Evolutionary conservation across 2,888 invertebrate species (phyloP), one percentile per base, ranked within the genome.

Genomic region (Malthinus flaveolus): DNA sequence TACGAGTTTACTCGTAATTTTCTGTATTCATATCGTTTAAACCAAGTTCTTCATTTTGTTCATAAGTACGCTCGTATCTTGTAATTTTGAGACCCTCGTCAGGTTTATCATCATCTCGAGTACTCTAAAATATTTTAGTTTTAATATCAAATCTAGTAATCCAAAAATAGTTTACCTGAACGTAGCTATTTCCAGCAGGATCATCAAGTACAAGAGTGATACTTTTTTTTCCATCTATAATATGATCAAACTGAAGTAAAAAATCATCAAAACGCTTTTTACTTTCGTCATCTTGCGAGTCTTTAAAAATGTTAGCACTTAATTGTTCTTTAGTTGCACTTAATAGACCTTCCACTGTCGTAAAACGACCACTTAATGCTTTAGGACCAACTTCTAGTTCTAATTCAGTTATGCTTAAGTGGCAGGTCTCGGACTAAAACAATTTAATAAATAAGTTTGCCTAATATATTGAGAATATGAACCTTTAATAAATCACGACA

Each of bases 131-230:
- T 15, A 49, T n/a, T 49, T 12, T 3, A n/a, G 2, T 23, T 2
- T 23, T 7, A 35, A 8, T 12, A 49, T 8, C 36, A 1, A 34
- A 35, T n/a, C 13, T 36, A 10, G 11, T n/a, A 9, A 11, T 32
- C 12, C 2, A 8, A 36, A 45, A 23, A 23, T 23, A 35, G 60
- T 68, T 23, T 23, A 83, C 84, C 81, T 95, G 93, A 39, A 98
- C 84, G 75, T 97, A 98, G 64, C 96, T 97, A 79, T 98, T 98
- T 0, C 99, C 99, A 7, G 97, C 94, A 1, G 98, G 96, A 81
- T 99, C 99, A 77, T 98, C 95, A 63, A 99, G 79, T 2, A 97
- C 76, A 1, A 99, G 66, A 0, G 95, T 95, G 0, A 91, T 83
- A 3, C 81, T 68, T 7, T 79, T 76, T 66, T 85, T 78, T 1